These are phyloP conservation scores for Haplochromis vanheusdeni DNA, from an alignment of 2,113 vertebrate genomes.

Conservation along the genomic window DNA sequence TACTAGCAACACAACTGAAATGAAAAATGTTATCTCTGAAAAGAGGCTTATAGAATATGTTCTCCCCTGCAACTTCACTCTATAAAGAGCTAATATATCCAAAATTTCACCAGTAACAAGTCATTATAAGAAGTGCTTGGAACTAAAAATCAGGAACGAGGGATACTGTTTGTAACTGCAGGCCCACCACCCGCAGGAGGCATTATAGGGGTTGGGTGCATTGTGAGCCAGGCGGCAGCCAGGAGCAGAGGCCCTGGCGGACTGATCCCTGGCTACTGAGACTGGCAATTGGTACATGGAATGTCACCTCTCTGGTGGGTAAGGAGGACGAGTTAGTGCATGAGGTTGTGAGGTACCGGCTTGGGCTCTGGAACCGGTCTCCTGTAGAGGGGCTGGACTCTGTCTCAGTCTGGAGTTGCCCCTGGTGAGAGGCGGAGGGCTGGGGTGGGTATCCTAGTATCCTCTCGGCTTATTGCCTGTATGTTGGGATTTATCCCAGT, in stretches of 20 bases:
- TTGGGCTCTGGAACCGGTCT: neutral
- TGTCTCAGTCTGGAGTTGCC: neutral
- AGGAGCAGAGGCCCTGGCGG: neutral
- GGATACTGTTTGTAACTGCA: neutral
- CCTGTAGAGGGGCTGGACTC: neutral
- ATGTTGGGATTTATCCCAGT: neutral
- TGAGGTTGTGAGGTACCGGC: neutral
- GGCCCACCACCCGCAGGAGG: neutral
- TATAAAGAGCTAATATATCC: neutral
- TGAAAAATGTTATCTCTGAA: too few relatives aligned
- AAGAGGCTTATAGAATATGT: neutral
- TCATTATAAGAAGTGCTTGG: neutral
- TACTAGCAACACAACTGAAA: too few relatives aligned
- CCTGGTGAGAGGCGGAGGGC: neutral
- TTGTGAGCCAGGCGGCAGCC: neutral
- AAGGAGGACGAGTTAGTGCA: neutral
- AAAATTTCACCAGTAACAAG: neutral
- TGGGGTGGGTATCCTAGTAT: neutral
- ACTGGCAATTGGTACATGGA: neutral
- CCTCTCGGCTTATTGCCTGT: neutral
- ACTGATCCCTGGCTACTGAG: neutral
- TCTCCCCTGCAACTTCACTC: neutral
- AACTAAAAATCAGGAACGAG: neutral
- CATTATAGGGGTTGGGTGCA: neutral
- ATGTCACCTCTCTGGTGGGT: neutral